Conservation (phyloP, 2,888 invertebrate genomes). For the Spisula subtruncata region DNA sequence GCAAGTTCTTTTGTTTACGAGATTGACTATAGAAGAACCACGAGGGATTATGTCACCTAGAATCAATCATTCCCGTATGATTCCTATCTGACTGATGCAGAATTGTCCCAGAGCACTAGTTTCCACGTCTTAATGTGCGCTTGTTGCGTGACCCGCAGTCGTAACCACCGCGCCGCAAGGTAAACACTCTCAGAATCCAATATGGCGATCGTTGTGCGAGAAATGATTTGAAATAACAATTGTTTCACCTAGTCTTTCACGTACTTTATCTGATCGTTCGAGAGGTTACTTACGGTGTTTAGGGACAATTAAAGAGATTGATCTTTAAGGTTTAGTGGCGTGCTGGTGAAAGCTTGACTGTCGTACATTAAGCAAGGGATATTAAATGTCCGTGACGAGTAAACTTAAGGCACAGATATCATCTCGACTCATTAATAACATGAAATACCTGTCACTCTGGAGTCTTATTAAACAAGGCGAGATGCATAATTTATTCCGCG, state of each 20-base stretch:
- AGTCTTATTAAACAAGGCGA: constrained; percentile 31
- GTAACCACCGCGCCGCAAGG: constrained; percentile 49
- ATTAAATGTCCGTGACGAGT: constrained; percentile 56
- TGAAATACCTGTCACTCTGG: constrained; percentile 42
- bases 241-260: constrained; percentile 57
- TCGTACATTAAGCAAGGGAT: constrained; percentile 45
- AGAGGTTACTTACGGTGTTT: constrained; percentile 59
- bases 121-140: constrained; percentile 50
- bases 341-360: constrained; percentile 54
- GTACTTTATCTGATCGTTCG: constrained; percentile 57
- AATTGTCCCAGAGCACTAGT: constrained; percentile 50
- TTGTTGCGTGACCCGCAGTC: constrained; percentile 56
- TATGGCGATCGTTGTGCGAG: constrained; percentile 59
- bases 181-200: constrained; percentile 51
- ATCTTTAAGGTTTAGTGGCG: constrained; percentile 47
- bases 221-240: constrained; percentile 60
- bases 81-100: constrained; percentile 46
- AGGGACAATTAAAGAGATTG: constrained; percentile 63
- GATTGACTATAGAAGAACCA: constrained; percentile 43
- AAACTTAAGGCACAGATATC: constrained; percentile 53
- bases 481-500: constrained; percentile 38
- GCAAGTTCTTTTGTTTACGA: constrained; percentile 59
- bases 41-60: constrained; percentile 56
- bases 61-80: constrained; percentile 57
- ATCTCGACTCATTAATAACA: constrained; percentile 51